Evolutionary conservation across 2,888 invertebrate species (phyloP).

Genomic region (Himalopsyche tibetana): DNA sequence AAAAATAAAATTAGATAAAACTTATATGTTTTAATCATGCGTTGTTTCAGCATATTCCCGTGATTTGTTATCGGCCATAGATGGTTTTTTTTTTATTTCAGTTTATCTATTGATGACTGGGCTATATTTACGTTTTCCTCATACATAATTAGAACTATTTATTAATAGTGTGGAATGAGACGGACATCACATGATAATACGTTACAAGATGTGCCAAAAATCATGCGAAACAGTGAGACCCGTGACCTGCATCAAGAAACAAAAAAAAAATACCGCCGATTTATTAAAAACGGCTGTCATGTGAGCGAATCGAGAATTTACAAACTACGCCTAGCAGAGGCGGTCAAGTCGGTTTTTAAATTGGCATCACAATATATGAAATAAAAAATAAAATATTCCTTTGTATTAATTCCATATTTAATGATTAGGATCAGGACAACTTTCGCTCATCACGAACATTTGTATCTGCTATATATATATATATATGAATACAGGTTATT

Average conservation of each 20-base stretch:
- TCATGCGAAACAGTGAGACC: not conserved
- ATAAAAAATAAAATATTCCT: no score
- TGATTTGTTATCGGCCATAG: not conserved
- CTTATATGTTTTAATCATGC: no score
- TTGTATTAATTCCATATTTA: no score
- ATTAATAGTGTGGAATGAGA: constrained; percentile 2
- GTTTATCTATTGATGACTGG: not conserved
- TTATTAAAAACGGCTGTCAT: not conserved
- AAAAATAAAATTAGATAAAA: no score
- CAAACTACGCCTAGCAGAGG: not conserved
- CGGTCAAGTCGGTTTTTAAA: no score
- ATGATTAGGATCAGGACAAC: no score
- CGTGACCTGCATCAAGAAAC: constrained; percentile 17
- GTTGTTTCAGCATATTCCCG: not conserved
- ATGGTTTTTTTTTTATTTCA: not conserved
- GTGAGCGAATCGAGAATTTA: not conserved
- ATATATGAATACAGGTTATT: no score
- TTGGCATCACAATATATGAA: no score
- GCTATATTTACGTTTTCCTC: not conserved
- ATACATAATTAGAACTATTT: not conserved
- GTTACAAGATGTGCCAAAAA: constrained; percentile 6
- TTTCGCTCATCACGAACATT: no score
- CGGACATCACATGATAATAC: not conserved
- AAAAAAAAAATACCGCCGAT: not conserved
- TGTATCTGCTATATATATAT: no score